A percentile compares a stretch with the other conserved stretches of the same genome.
These are phyloP conservation scores for Netelia melanura DNA, from an alignment of 2,888 invertebrate genomes.

Conservation along the genomic window DNA sequence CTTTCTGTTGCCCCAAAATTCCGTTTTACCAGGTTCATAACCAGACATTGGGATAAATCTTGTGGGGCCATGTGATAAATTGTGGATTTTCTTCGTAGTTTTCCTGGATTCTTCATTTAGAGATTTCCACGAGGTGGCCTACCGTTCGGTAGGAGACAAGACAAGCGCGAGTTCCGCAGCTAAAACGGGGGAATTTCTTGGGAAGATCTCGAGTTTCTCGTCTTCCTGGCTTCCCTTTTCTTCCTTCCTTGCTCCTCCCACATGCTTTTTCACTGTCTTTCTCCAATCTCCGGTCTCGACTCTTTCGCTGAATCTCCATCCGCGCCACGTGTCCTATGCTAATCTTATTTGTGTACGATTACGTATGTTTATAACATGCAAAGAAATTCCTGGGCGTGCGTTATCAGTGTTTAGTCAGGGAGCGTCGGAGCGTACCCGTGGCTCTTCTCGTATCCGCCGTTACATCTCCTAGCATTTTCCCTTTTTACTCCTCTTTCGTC, in stretches of 20 bases:
- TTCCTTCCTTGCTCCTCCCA: not conserved
- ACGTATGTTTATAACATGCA: conserved; percentile 85
- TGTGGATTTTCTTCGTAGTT: conserved; percentile 1
- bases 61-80: too few species aligned
- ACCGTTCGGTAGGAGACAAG: conserved; percentile 38
- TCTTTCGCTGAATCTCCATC: conserved; percentile 73
- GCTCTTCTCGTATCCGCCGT: conserved; percentile 63
- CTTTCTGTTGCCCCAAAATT: too few species aligned
- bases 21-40: too few species aligned
- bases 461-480: conserved; percentile 40
- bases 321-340: conserved; percentile 81
- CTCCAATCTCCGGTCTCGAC: conserved; percentile 47
- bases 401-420: conserved; percentile 85
- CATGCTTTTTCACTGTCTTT: conserved; percentile 56
- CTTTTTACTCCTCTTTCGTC: conserved; percentile 27
- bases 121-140: conserved; percentile 30
- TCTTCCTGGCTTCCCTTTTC: conserved; percentile 39
- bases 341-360: conserved; percentile 85
- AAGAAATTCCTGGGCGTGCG: conserved; percentile 82
- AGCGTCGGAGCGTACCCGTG: conserved; percentile 77
- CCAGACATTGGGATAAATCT: too few species aligned
- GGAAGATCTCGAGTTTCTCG: conserved; percentile 5
- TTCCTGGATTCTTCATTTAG: not conserved
- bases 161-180: conserved; percentile 51
- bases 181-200: conserved; percentile 34